Base-by-base conservation (phyloP, 2,888 invertebrate species). In the Lithophane semibrunnea region DNA sequence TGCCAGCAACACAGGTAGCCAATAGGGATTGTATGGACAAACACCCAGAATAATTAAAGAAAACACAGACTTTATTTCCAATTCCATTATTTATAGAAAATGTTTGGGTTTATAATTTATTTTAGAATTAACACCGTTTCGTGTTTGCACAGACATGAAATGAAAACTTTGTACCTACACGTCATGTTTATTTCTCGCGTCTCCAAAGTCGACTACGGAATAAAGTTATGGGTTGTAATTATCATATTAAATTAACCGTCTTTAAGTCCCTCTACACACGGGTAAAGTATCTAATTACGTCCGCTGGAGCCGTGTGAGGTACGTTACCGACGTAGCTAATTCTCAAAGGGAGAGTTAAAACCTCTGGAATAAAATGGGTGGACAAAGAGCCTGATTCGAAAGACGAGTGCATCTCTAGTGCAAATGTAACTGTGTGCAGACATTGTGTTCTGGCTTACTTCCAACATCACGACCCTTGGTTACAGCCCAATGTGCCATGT, bases 371-470 rank as follows among this genome's bases (percentile, higher is more conserved):
- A 81, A 85, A 85, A 85, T 65, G 72, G 58, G 47, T 75, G 77
- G 80, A 82, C 83, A 85, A 87, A 85, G 80, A 83, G 66, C 69
- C 73, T 81, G 80, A 88, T 91, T 80, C 67, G 16, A 73, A 86
- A 88, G 80, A 80, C 82, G 75, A 78, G 87, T 82, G 83, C 80
- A 89, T 75, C 90, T 88, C 86, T 89, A 88, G 92, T 92, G 92
- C 92, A 92, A 93, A 93, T 94, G 93, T 94, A 92, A 93, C 92
- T 92, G 91, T 92, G 91, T 92, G 92, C 94, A 93, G 94, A 94
- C 94, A 92, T 91, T 91, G 92, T 92, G 90, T 92, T 92, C 93
- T 95, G 95, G 95, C 95, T 85, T 82, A 86, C 85, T 83, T 94
- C 95, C 95, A 95, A 93, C 88, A 90, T 91, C 90, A 91, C 91